phyloP scores from a whole-genome alignment of 1,140 invertebrate genomes.

The Musca domestica region DNA sequence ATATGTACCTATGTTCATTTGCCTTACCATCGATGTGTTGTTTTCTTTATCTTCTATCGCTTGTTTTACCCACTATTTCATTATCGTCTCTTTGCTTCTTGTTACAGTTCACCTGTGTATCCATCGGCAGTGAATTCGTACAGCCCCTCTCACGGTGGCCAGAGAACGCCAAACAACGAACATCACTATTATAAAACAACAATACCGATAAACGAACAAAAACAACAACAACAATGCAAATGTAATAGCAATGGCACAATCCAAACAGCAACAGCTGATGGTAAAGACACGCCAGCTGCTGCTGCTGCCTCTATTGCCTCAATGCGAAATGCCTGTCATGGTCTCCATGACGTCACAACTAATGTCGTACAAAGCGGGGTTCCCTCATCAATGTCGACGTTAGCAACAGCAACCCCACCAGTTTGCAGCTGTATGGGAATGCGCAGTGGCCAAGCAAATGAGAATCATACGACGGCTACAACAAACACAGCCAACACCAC shows the following conservation, averaged over 20 bases:
- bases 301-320: not conserved
- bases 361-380: slow-evolving; percentile 22
- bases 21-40: not conserved
- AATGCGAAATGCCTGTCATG: not conserved
- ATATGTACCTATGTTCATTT: not conserved
- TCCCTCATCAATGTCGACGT: slow-evolving; percentile 25
- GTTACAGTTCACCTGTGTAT: slow-evolving; percentile 43
- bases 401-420: slow-evolving; percentile 6
- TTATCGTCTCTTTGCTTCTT: too few relatives aligned
- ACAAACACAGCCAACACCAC: not conserved
- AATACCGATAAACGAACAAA: slow-evolving; percentile 38
- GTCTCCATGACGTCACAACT: slow-evolving; percentile 27
- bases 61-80: too few relatives aligned
- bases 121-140: slow-evolving; percentile 46
- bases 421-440: slow-evolving; percentile 8
- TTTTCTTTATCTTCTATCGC: slow-evolving; percentile 23
- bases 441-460: not conserved
- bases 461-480: slow-evolving; percentile 49
- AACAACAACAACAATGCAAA: slow-evolving; percentile 24
- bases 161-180: slow-evolving; percentile 40
- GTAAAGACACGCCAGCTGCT: slow-evolving; percentile 31
- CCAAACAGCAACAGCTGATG: slow-evolving; percentile 38
- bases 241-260: slow-evolving; percentile 33
- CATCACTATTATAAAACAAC: slow-evolving; percentile 45
- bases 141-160: slow-evolving; percentile 48